Conservation (phyloP, 2,888 invertebrate genomes). For the Chloroclysta siterata region DNA sequence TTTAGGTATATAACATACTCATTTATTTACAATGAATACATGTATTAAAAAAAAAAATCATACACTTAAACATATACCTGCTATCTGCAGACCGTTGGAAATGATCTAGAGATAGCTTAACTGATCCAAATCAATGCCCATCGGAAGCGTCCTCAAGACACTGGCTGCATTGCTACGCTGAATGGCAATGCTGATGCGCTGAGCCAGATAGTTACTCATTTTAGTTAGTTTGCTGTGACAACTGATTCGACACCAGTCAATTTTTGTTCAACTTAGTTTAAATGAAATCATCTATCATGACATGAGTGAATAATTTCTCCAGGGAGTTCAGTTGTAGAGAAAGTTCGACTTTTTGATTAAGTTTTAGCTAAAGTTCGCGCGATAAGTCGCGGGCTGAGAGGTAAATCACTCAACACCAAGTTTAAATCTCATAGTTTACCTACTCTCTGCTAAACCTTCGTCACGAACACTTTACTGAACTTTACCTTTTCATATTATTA, state of each 20-base stretch:
- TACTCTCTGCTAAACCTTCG: not conserved
- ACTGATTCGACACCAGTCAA: conserved; percentile 5
- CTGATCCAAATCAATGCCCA: too few species aligned
- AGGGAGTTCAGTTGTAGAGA: conserved; percentile 32
- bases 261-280: conserved; percentile 25
- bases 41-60: too few species aligned
- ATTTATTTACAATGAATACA: too few species aligned
- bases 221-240: too few species aligned
- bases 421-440: conserved; percentile 6
- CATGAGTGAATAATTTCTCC: conserved; percentile 37
- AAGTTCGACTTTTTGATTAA: conserved; percentile 29
- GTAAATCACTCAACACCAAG: conserved; percentile 24
- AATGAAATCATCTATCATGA: conserved; percentile 34
- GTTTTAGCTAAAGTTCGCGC: conserved; percentile 21
- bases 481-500: not conserved
- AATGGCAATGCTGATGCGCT: too few species aligned
- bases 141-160: too few species aligned
- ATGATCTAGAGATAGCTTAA: too few species aligned
- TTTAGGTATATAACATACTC: too few species aligned
- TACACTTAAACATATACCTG: too few species aligned
- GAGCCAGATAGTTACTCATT: too few species aligned
- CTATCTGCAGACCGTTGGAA: too few species aligned
- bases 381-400: conserved; percentile 16
- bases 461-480: not conserved
- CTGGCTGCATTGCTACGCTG: too few species aligned